A percentile compares a stretch with the other conserved stretches of the same genome.
Evolutionary conservation across 1,140 invertebrate species (phyloP).

Genomic region (Camponotus floridanus): DNA sequence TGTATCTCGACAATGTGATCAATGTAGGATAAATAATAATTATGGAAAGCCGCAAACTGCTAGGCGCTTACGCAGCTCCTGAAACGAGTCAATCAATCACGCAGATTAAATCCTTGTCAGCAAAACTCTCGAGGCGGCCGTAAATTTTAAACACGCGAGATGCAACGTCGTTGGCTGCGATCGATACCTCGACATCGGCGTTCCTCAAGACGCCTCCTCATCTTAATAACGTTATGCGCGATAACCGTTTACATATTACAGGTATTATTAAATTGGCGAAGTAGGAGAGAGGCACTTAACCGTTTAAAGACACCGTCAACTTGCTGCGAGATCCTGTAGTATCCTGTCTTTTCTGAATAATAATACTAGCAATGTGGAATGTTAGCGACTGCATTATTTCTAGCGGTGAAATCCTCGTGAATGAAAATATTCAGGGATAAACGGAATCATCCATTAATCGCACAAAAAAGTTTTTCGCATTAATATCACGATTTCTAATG

Average conservation of each 20-base stretch:
- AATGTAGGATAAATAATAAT: slow-evolving; percentile 48
- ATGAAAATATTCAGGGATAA: not conserved
- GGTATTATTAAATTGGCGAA: slow-evolving; percentile 45
- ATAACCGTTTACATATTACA: slow-evolving; percentile 54
- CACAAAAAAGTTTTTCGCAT: not conserved
- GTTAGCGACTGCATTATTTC: not conserved
- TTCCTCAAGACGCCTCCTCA: slow-evolving; percentile 37
- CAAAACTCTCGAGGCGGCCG: slow-evolving; percentile 54
- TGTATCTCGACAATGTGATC: slow-evolving; percentile 4
- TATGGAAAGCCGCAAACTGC: slow-evolving; percentile 19
- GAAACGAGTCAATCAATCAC: slow-evolving; percentile 65
- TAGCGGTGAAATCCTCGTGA: not conserved
- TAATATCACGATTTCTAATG: slow-evolving; percentile 23
- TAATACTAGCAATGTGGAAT: not conserved
- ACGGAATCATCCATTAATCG: slow-evolving; percentile 32
- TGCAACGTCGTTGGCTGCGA: slow-evolving; percentile 41
- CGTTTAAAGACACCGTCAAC: slow-evolving; percentile 27
- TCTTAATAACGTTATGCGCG: slow-evolving; percentile 48
- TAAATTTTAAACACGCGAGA: slow-evolving; percentile 61
- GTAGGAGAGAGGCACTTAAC: slow-evolving; percentile 28
- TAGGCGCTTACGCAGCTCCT: slow-evolving; percentile 50
- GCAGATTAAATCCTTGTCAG: slow-evolving; percentile 65
- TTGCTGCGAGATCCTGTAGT: not conserved
- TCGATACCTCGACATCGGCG: slow-evolving; percentile 39
- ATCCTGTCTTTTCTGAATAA: not conserved